These are phyloP conservation scores for Nannobrachium achirus DNA, from an alignment of 2,113 vertebrate genomes.

Conservation along the genomic window DNA sequence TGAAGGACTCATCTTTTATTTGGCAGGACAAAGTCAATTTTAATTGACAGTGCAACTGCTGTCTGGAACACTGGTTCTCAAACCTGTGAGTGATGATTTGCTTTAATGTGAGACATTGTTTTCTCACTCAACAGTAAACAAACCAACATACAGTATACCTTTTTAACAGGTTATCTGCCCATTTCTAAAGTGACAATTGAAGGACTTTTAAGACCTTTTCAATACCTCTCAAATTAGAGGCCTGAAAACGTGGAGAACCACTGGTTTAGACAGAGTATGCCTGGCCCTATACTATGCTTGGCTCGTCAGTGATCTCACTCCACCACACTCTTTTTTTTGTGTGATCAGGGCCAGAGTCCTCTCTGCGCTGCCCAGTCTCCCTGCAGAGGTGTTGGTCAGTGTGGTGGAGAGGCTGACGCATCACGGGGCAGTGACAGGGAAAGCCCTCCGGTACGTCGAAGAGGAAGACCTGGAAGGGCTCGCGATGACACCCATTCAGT, in stretches of 20 bases:
- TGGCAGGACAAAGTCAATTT: background rate
- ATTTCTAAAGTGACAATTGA: no score
- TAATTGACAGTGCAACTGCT: background rate
- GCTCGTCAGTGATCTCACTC: background rate
- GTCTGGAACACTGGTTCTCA: no score
- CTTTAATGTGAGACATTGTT: no score
- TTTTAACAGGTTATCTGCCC: no score
- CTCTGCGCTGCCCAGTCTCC: background rate
- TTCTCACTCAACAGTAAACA: no score
- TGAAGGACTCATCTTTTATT: background rate
- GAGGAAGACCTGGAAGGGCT: background rate
- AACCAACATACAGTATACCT: no score
- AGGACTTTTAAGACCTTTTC: no score
- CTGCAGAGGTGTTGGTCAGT: background rate
- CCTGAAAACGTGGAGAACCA: no score
- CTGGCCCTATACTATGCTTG: background rate
- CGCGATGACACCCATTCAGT: background rate
- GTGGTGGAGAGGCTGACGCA: background rate
- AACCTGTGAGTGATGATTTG: no score
- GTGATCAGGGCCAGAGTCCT: background rate
- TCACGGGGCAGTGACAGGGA: background rate
- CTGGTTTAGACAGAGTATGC: no score
- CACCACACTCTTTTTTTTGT: background rate
- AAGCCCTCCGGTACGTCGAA: background rate
- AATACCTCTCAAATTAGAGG: no score